These are phyloP conservation scores for Tiliacea aurago DNA, from an alignment of 2,888 invertebrate species.

Conservation along the genomic window DNA sequence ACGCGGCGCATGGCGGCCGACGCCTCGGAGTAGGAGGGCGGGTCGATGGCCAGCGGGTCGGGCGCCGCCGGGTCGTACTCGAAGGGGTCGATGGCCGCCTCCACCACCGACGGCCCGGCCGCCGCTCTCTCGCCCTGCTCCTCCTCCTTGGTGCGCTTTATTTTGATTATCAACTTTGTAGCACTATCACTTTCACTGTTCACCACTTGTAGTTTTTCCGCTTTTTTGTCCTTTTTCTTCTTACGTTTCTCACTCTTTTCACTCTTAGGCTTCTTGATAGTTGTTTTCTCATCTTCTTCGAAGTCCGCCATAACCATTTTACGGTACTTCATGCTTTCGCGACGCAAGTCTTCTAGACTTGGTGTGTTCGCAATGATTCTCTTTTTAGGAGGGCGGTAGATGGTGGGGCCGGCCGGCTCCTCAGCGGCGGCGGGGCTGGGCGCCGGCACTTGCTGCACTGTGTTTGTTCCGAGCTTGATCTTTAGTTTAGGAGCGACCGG, in stretches of 20 bases:
- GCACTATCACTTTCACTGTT: conserved; percentile 90
- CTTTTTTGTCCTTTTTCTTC: conserved; percentile 90
- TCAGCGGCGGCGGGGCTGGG: conserved; percentile 6
- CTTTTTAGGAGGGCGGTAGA: conserved; percentile 94
- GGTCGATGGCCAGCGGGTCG: conserved; percentile 84
- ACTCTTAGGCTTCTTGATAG: conserved; percentile 84
- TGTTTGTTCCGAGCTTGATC: conserved; percentile 93
- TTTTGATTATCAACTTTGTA: conserved; percentile 94
- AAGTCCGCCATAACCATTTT: conserved; percentile 96
- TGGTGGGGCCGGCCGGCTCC: conserved; percentile 29
- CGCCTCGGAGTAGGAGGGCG: conserved; percentile 82
- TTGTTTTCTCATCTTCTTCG: conserved; percentile 92
- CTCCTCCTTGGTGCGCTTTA: conserved; percentile 90
- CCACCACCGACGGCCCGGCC: conserved; percentile 70
- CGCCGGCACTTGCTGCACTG: conserved; percentile 86
- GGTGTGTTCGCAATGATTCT: conserved; percentile 91
- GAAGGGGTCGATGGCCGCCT: conserved; percentile 83
- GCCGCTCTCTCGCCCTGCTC: conserved; percentile 17
- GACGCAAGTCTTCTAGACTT: conserved; percentile 94
- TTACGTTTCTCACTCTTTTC: conserved; percentile 82
- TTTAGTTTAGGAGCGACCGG: conserved; percentile 93
- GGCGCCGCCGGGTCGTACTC: conserved; percentile 87
- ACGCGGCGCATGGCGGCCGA: conserved; percentile 89
- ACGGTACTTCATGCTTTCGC: conserved; percentile 97
- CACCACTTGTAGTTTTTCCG: conserved; percentile 88